Percentiles rank a stretch among this genome's conserved stretches.
Conservation (phyloP, 2,888 invertebrate species). For the Dendrolimus pini region DNA sequence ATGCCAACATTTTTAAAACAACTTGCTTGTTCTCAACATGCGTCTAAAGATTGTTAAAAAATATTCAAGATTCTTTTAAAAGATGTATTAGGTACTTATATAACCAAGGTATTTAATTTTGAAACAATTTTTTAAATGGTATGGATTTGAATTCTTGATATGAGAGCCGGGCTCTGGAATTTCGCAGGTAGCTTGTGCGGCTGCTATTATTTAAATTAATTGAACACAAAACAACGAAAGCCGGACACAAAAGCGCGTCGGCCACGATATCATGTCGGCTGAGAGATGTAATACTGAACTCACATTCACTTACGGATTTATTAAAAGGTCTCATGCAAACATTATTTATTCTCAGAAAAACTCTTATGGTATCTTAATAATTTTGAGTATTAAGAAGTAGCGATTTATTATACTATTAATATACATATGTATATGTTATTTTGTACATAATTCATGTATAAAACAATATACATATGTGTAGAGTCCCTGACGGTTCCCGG, state of each 20-base stretch:
- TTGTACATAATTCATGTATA: too few species aligned
- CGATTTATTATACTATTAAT: too few species aligned
- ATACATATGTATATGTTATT: too few species aligned
- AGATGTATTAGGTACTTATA: too few species aligned
- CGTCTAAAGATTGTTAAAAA: too few species aligned
- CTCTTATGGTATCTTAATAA: neutral
- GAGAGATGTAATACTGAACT: constrained; percentile 9
- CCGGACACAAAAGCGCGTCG: constrained; percentile 52
- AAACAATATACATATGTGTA: too few species aligned
- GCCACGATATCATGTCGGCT: constrained; percentile 34
- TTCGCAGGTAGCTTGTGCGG: constrained; percentile 59
- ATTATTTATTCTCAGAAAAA: neutral
- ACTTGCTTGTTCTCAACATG: too few species aligned
- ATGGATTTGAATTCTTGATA: constrained; percentile 6
- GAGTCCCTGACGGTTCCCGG: too few species aligned
- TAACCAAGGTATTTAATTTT: too few species aligned
- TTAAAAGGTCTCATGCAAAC: neutral
- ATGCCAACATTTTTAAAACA: too few species aligned
- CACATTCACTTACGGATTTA: neutral
- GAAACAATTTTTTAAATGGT: too few species aligned
- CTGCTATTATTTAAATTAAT: constrained; percentile 73
- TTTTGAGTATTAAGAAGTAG: neutral
- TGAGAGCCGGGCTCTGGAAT: constrained; percentile 36
- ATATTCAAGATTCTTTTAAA: too few species aligned
- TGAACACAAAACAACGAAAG: constrained; percentile 64